Evolutionary conservation across 2,113 vertebrate genomes (phyloP), one percentile per base, ranked within the genome.

Genomic region (Microtus richardsoni): DNA sequence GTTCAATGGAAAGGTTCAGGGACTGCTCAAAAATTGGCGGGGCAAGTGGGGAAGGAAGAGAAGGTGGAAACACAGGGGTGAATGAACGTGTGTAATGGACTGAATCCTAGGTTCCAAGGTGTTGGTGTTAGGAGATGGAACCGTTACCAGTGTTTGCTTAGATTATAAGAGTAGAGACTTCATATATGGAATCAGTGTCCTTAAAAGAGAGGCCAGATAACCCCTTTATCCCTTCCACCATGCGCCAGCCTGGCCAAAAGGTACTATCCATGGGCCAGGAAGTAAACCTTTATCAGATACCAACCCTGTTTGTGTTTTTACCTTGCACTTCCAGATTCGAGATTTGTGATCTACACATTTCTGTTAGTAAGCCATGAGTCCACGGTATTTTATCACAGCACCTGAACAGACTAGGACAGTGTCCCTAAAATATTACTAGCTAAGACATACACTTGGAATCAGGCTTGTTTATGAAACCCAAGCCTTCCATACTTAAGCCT

Each of bases 261-360:
- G 5, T 0, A 0, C 5, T 22, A 17, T 26, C 62, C 1, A 0
- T 49, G 52, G 60, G 36, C 22, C 39, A 87, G 80, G 52, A 52
- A 58, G 36, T 5, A 1, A 68, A 6, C 28, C 41, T 1, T 44
- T 16, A 39, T 7, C 44, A 44, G 73, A 73, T 3, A 22, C 7
- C 0, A 12, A 75, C 75, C 71, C 28, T 85, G 39, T 41, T 60
- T 21, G 11, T 4, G 7, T 62, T 47, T 39, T 64, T n/a, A 54
- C 4, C 30, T 30, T 88, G 74, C 33, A 44, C 33, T 33, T 82
- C 3, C 24, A 74, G 33, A 9, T 13, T 54, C 21, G 0, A 28
- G 87, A n/a, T 41, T 41, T 22, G 13, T 28, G 26, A 85, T 10
- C 30, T 74, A 39, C 64, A 54, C 17, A 64, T 86, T 87, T 80